Evolutionary conservation across 2,113 vertebrate species (phyloP).

Genomic region (Myrmophylax atrothorax): DNA sequence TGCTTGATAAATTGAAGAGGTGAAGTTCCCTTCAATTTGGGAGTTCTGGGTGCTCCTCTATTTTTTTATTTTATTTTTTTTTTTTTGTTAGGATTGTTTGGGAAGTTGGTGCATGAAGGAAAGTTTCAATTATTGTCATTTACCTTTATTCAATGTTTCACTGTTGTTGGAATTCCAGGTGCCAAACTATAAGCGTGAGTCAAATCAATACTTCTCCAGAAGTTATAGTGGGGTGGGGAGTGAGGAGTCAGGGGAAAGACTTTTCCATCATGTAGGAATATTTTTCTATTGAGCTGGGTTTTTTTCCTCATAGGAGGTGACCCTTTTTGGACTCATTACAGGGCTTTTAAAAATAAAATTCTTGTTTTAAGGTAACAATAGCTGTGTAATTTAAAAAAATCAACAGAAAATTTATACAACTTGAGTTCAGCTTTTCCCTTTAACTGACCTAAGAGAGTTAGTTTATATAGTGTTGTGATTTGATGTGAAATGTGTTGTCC

Average conservation of each 20-base stretch:
- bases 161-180: neutral
- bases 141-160: neutral
- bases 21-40: fast-evolving
- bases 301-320: neutral
- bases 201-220: neutral
- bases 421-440: neutral
- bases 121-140: neutral
- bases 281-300: neutral
- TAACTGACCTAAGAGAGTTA: neutral
- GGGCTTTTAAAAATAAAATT: neutral
- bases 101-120: too few species aligned
- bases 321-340: neutral
- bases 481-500: neutral
- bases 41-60: neutral
- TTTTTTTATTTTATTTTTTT: too few species aligned
- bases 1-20: neutral
- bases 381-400: neutral
- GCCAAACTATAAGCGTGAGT: neutral
- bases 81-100: too few species aligned
- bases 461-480: neutral
- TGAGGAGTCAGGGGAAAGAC: too few species aligned
- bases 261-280: neutral
- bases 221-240: neutral
- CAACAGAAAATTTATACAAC: neutral
- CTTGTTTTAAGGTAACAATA: neutral